These are phyloP conservation scores for Danio choprae DNA, from an alignment of 2,797 vertebrate genomes.

Conservation along the genomic window DNA sequence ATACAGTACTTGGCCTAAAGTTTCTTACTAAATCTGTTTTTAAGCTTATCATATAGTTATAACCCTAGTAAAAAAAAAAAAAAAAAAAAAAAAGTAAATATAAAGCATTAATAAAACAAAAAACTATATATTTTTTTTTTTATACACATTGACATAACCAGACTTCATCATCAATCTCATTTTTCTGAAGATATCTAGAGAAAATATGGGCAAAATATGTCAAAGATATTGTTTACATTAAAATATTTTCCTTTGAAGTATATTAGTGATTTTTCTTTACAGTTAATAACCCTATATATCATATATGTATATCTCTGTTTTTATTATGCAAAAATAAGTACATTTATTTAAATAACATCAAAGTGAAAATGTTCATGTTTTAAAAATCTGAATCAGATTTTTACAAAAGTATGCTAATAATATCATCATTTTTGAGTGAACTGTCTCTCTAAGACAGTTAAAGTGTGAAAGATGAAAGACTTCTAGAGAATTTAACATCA, in stretches of 20 bases:
- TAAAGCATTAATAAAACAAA: too few species aligned
- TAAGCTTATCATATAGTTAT: background rate
- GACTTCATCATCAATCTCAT: too few species aligned
- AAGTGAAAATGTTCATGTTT: background rate
- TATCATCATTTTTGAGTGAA: background rate
- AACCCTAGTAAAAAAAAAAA: background rate
- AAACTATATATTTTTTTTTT: too few species aligned
- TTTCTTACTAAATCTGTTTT: constrained; percentile 1
- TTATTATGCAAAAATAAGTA: background rate
- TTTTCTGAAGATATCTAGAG: too few species aligned
- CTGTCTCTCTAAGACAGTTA: background rate
- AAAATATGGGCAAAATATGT: too few species aligned
- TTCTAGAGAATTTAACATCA: background rate
- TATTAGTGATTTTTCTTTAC: too few species aligned
- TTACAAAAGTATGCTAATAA: background rate
- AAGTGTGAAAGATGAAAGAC: background rate
- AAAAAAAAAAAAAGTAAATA: too few species aligned
- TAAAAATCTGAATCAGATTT: background rate
- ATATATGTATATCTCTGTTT: background rate
- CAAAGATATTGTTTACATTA: too few species aligned
- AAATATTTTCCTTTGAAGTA: too few species aligned
- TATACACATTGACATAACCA: too few species aligned
- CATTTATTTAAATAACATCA: background rate
- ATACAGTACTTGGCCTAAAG: background rate
- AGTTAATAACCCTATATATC: too few species aligned